Base-by-base conservation (phyloP, 2,888 invertebrate genomes). In the Noctua pronuba region DNA sequence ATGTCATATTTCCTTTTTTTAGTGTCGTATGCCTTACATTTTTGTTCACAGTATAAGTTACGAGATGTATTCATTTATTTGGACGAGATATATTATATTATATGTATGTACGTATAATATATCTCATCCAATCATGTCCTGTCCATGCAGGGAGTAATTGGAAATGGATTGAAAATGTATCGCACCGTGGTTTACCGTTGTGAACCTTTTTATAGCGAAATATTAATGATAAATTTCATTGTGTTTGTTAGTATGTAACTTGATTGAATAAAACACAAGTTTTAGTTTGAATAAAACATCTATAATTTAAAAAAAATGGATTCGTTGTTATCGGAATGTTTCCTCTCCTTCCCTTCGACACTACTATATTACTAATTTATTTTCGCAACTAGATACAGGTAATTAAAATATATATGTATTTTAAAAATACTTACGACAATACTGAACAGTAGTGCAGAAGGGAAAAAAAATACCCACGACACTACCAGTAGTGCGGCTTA, bases 91-190 rank as follows among this genome's bases (percentile, higher is more conserved):
- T 55, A 58, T 58, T 58, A 28, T 55, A 58, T 28, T 58, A 58
- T 81, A 74, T 18, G 60, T 11, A 41, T 62, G 55, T 58, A 24
- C 31, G 46, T 64, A 76, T 65, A 73, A 41, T 73, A 69, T 77
- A 79, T 76, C 41, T 79, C 75, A 73, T 74, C 70, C 87, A 83
- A 86, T 85, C 78, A 86, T 80, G 70, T 46, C 66, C 75, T 83
- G 79, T 69, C 73, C 74, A 81, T 85, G 73, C 67, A 58, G 49
- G 35, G 44, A 76, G 75, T 85, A 83, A 86, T 88, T 88, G 84
- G 73, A 82, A 85, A 78, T 79, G 75, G 76, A 83, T 82, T 83
- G 79, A 85, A 80, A 73, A 80, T 83, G 76, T 75, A 74, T 84
- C 73, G 73, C 66, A 60, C 55, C 67, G 82, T 68, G 69, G 69